These are phyloP conservation scores for Pseudococcus viburni DNA, from an alignment of 2,888 invertebrate species.

Conservation along the genomic window DNA sequence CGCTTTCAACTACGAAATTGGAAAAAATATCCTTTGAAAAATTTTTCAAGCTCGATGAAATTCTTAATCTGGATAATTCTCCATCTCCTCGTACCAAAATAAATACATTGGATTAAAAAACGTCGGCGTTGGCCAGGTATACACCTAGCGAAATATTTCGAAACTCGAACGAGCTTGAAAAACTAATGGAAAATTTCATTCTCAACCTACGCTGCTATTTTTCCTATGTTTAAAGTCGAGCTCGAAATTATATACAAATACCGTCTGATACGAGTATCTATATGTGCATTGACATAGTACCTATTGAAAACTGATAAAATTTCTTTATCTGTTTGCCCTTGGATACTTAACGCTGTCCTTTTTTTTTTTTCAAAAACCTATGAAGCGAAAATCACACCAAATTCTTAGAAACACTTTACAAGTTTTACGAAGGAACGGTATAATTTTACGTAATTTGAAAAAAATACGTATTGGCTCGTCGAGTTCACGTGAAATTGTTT, in stretches of 20 bases:
- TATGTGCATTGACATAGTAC: not conserved
- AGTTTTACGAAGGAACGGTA: not conserved
- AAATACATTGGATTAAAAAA: not conserved
- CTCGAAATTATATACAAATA: not conserved
- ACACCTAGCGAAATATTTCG: not conserved
- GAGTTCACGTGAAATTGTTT: conserved; percentile 17
- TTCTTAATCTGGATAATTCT: not conserved
- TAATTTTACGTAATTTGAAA: not conserved
- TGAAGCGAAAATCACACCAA: not conserved
- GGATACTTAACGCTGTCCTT: not conserved
- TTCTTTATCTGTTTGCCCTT: not conserved
- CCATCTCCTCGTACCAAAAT: not conserved
- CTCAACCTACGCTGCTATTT: not conserved
- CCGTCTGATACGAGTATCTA: not conserved
- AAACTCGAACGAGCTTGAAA: not conserved
- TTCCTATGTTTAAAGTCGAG: not conserved
- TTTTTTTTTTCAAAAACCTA: not conserved
- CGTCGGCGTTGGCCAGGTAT: not conserved
- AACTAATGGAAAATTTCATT: not conserved
- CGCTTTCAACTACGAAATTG: not conserved
- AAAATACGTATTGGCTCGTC: not conserved
- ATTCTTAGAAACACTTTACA: not conserved
- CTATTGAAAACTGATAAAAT: not conserved
- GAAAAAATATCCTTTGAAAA: not conserved
- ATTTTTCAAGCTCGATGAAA: not conserved